Conservation (phyloP, 2,113 vertebrate species). For the Engraulis encrasicolus region DNA sequence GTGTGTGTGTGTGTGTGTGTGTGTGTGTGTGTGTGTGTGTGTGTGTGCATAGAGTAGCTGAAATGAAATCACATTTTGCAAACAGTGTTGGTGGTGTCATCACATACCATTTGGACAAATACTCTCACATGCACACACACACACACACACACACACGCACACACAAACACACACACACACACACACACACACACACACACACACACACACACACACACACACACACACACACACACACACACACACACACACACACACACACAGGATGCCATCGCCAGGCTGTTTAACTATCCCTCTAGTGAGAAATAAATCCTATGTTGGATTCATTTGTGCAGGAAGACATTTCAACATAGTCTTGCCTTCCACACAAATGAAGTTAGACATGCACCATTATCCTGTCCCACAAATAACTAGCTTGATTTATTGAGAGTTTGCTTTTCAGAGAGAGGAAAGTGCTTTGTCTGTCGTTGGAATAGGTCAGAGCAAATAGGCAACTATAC, state of each 20-base stretch:
- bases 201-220: neutral
- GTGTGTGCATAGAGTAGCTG: too few species aligned
- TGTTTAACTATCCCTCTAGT: neutral
- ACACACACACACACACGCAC: too few species aligned
- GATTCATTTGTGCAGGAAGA: slow-evolving; percentile 2
- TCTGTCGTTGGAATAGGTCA: slow-evolving; percentile 67
- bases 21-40: too few species aligned
- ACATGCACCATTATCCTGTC: neutral
- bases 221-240: too few species aligned
- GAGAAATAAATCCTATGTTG: neutral
- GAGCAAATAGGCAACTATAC: slow-evolving; percentile 67
- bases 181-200: too few species aligned
- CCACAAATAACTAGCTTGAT: slow-evolving; percentile 59
- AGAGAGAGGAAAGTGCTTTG: slow-evolving; percentile 57
- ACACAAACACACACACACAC: neutral
- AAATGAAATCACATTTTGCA: too few species aligned
- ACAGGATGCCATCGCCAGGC: neutral
- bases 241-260: too few species aligned
- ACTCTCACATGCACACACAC: too few species aligned
- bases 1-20: too few species aligned
- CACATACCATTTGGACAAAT: too few species aligned
- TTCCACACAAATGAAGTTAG: neutral
- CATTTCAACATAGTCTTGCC: neutral
- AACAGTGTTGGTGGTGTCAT: too few species aligned
- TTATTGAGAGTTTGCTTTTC: slow-evolving; percentile 70